These are phyloP conservation scores for Drosophila imparisetae DNA, from an alignment of 2,888 invertebrate species.

Conservation along the genomic window DNA sequence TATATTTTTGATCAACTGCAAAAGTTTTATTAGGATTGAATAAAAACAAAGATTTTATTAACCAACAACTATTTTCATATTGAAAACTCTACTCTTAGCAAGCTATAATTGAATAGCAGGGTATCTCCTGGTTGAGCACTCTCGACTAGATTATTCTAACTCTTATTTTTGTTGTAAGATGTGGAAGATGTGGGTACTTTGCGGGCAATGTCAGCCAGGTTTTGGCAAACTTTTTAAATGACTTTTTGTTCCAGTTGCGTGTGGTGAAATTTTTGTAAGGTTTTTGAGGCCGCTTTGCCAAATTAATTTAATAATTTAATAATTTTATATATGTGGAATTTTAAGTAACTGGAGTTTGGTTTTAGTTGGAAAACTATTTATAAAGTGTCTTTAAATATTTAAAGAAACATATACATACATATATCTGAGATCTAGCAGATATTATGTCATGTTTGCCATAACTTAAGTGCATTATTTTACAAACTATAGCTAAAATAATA, in stretches of 20 bases:
- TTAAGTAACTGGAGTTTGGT: neutral
- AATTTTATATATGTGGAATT: neutral
- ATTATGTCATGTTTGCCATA: neutral
- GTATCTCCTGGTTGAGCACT: neutral
- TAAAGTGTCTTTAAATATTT: neutral
- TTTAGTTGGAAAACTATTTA: neutral
- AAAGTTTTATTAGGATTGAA: no score
- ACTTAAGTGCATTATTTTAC: neutral
- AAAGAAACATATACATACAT: neutral
- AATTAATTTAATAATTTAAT: slow-evolving; percentile 24
- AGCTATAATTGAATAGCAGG: accelerated
- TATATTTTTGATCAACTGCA: no score
- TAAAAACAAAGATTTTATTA: neutral
- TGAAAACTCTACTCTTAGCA: neutral
- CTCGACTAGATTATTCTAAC: neutral
- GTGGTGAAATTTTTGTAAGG: slow-evolving; percentile 30
- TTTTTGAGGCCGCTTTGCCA: slow-evolving; percentile 16
- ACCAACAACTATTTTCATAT: neutral
- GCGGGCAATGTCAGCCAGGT: slow-evolving; percentile 1
- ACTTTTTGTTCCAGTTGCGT: slow-evolving; percentile 40
- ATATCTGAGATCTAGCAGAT: neutral
- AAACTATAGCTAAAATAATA: neutral
- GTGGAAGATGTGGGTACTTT: slow-evolving; percentile 5
- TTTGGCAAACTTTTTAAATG: slow-evolving; percentile 53
- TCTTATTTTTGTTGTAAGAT: neutral